phyloP scores from a whole-genome alignment of 2,113 vertebrate species.

The Regulus satrapa region DNA sequence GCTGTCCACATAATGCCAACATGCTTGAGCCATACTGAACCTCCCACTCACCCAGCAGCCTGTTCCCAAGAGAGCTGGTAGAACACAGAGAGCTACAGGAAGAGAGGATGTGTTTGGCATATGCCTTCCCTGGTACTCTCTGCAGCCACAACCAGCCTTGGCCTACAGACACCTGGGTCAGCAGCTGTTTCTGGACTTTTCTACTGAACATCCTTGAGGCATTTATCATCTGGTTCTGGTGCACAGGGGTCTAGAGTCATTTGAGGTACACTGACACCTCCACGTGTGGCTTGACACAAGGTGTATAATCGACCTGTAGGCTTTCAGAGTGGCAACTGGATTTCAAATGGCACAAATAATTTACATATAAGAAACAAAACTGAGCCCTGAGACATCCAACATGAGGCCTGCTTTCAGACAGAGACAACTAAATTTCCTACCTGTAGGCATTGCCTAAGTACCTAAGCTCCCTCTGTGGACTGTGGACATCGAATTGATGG shows the following conservation, averaged over 20 bases:
- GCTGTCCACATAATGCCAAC: neutral
- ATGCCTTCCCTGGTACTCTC: neutral
- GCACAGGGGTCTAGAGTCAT: neutral
- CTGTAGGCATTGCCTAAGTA: neutral
- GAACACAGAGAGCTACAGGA: neutral
- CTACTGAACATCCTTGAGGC: neutral
- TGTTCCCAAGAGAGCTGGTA: neutral
- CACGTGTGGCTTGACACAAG: neutral
- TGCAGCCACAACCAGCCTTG: neutral
- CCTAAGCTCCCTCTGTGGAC: neutral
- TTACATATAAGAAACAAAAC: neutral
- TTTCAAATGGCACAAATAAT: neutral
- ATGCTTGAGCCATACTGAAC: neutral
- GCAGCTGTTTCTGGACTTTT: neutral
- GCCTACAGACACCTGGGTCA: neutral
- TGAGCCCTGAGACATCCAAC: neutral
- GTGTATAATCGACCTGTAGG: neutral
- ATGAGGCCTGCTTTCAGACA: neutral
- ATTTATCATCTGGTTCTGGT: neutral
- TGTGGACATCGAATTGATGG: neutral
- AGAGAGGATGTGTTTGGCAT: neutral
- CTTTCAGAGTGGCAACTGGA: neutral
- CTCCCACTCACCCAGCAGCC: neutral
- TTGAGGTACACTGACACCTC: neutral
- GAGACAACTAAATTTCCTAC: neutral